Evolutionary conservation across 30 jellyfish, hydroid and myxozoan species (phyloP).

Genomic region (Turritopsis rubra): DNA sequence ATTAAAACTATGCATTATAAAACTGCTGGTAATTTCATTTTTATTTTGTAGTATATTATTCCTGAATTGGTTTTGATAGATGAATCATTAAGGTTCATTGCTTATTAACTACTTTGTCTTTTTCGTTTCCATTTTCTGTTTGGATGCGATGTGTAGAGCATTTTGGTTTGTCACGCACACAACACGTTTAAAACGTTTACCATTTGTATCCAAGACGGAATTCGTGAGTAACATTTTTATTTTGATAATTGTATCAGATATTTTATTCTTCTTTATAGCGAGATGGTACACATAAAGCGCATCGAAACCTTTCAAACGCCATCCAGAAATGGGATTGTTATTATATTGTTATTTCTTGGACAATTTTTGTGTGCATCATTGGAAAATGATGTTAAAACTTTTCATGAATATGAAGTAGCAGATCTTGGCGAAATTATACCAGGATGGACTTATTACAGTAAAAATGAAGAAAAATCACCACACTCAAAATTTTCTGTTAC

Average conservation of each 20-base stretch:
- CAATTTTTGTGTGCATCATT: too few species aligned
- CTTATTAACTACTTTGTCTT: background rate
- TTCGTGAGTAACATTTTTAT: background rate
- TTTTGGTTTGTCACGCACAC: background rate
- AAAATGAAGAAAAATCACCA: background rate
- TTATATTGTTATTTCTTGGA: constrained; percentile 7
- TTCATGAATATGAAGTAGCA: background rate
- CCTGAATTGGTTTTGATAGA: background rate
- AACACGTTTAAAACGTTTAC: too few species aligned
- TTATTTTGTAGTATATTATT: background rate
- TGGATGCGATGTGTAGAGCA: background rate
- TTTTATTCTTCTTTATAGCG: background rate
- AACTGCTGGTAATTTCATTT: background rate
- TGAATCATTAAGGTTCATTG: background rate
- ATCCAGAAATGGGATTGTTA: background rate
- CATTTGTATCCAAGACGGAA: background rate
- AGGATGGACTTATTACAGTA: constrained; percentile 12
- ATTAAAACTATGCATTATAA: background rate
- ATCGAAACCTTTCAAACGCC: background rate
- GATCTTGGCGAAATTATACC: background rate
- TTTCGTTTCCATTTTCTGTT: background rate
- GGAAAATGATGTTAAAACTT: background rate
- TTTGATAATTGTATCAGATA: background rate
- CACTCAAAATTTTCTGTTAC: background rate
- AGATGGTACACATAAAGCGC: background rate